Conservation (phyloP, 2,888 invertebrate genomes). For the Ametastegia equiseti region DNA sequence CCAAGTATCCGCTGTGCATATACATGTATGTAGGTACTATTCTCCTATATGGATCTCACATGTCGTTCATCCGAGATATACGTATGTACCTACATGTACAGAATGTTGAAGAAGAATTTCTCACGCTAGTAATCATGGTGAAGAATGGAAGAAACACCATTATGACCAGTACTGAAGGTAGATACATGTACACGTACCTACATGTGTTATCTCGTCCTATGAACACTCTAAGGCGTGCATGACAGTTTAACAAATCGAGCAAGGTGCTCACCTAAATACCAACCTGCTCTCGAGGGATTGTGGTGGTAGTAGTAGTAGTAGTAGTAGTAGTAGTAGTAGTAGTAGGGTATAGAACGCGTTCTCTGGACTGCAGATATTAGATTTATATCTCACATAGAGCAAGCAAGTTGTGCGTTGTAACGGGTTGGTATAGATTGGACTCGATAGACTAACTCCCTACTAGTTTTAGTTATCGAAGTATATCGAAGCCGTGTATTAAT, state of each 20-base stretch:
- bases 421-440: not conserved
- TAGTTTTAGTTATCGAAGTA: slow-evolving; percentile 35
- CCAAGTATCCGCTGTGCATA: not conserved
- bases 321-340: no score
- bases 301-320: no score
- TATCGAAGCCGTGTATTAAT: slow-evolving; percentile 49
- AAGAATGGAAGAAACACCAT: not conserved
- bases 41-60: not conserved
- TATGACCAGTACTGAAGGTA: not conserved
- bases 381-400: not conserved
- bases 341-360: no score
- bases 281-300: no score
- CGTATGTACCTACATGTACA: not conserved
- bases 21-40: not conserved
- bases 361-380: not conserved
- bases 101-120: not conserved
- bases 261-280: slow-evolving; percentile 34
- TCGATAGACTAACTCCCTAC: not conserved
- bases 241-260: slow-evolving; percentile 31
- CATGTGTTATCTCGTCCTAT: not conserved
- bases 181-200: not conserved
- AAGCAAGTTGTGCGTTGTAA: no score
- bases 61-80: not conserved
- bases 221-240: not conserved
- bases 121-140: not conserved